Evolutionary conservation across 2,888 invertebrate genomes (phyloP).

Genomic region (Darwinula stevensoni): DNA sequence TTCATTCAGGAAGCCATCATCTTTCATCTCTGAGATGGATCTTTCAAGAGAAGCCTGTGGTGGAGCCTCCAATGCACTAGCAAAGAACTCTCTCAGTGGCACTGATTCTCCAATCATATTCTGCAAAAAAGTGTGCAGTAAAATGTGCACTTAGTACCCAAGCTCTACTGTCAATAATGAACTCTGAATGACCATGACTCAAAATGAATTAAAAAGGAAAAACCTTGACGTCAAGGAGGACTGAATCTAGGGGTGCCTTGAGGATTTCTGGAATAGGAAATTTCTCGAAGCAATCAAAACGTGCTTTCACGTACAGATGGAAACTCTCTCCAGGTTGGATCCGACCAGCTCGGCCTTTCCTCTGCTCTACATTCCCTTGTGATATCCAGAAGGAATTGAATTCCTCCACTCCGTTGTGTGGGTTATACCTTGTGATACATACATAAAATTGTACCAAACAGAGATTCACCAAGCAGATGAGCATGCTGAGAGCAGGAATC

Average conservation of each 20-base stretch:
- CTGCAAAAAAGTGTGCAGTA: too few relatives aligned
- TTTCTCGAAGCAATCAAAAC: slow-evolving; percentile 18
- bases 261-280: slow-evolving; percentile 31
- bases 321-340: slow-evolving; percentile 28
- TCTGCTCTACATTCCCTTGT: slow-evolving; percentile 27
- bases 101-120: too few relatives aligned
- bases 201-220: too few relatives aligned
- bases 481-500: too few relatives aligned
- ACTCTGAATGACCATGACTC: slow-evolving; percentile 4
- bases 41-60: slow-evolving; percentile 19
- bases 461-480: not conserved
- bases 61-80: slow-evolving; percentile 34
- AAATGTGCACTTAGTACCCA: too few relatives aligned
- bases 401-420: slow-evolving; percentile 16
- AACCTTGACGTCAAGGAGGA: slow-evolving; percentile 28
- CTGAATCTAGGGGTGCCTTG: slow-evolving; percentile 26
- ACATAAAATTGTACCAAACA: not conserved
- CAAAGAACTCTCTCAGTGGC: too few relatives aligned
- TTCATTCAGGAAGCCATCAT: slow-evolving; percentile 24
- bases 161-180: slow-evolving; percentile 7
- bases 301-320: slow-evolving; percentile 18
- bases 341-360: slow-evolving; percentile 35
- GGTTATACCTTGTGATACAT: slow-evolving; percentile 11
- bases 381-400: slow-evolving; percentile 30
- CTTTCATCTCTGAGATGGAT: slow-evolving; percentile 28